Conservation (phyloP, 1,140 invertebrate species). For the Neodiprion lecontei region DNA sequence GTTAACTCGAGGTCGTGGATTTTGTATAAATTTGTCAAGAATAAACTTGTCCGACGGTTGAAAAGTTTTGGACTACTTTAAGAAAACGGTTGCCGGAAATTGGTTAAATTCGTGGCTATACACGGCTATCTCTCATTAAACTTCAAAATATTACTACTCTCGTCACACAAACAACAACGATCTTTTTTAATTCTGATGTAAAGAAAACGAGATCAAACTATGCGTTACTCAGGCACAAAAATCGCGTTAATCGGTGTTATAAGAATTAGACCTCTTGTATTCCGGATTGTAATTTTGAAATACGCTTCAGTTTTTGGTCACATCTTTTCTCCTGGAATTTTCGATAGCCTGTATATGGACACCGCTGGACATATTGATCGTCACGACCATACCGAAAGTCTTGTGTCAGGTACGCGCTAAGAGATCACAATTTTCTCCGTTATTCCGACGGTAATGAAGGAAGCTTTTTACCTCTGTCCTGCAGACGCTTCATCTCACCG, state of each 20-base stretch:
- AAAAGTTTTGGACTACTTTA: too few relatives aligned
- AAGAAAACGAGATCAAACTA: not conserved
- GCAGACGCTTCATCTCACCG: constrained; percentile 6
- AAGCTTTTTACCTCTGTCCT: not conserved
- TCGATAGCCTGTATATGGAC: constrained; percentile 43
- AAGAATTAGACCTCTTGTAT: too few relatives aligned
- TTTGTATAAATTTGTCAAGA: too few relatives aligned
- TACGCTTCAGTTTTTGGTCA: constrained; percentile 42
- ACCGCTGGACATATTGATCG: constrained; percentile 41
- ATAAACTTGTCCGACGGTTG: too few relatives aligned
- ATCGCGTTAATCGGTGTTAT: too few relatives aligned
- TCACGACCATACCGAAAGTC: constrained; percentile 33
- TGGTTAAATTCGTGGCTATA: too few relatives aligned
- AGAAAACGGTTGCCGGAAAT: too few relatives aligned
- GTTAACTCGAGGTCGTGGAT: too few relatives aligned
- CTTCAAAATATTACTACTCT: too few relatives aligned
- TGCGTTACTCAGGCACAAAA: not conserved
- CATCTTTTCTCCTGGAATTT: constrained; percentile 47
- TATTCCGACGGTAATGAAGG: not conserved
- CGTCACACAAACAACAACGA: too few relatives aligned
- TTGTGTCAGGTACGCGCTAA: constrained; percentile 34
- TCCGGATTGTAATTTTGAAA: not conserved
- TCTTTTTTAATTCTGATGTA: too few relatives aligned
- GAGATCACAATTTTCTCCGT: constrained; percentile 8
- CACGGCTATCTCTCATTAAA: too few relatives aligned